Percentiles rank a stretch among this genome's conserved stretches.
These are phyloP conservation scores for Alaudala cheleensis DNA, from an alignment of 2,113 vertebrate species.

Conservation along the genomic window DNA sequence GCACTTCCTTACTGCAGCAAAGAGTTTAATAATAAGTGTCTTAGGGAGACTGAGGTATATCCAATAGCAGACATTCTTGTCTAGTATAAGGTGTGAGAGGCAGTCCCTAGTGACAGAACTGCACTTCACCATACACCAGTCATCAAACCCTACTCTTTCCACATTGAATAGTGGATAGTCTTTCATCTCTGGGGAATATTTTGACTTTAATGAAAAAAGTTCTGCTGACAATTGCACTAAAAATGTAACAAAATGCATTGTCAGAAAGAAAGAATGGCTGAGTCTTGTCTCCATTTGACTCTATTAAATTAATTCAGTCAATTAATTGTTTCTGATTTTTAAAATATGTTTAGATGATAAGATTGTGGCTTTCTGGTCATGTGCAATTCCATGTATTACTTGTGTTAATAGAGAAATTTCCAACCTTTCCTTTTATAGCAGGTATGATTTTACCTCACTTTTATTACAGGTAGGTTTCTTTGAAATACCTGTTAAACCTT, in stretches of 20 bases:
- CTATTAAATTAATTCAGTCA: not conserved
- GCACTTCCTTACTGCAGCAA: not conserved
- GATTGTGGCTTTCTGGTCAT: not conserved
- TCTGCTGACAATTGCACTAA: not conserved
- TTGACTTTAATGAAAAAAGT: not conserved
- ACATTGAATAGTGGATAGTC: not conserved
- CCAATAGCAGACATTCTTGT: not conserved
- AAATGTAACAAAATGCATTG: not conserved
- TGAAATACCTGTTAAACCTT: slow-evolving; percentile 2
- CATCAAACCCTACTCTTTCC: not conserved
- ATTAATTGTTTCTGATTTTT: not conserved
- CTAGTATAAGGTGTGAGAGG: not conserved
- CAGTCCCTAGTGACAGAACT: not conserved
- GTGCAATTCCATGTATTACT: not conserved
- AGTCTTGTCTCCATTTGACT: not conserved
- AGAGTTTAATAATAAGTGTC: not conserved
- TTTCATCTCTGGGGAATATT: not conserved
- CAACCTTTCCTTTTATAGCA: not conserved
- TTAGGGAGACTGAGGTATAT: not conserved
- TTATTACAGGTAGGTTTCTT: not conserved
- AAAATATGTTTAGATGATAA: not conserved
- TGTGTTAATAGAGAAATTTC: not conserved
- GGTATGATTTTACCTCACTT: not conserved
- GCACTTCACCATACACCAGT: not conserved
- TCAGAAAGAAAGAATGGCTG: not conserved